Conservation (phyloP, 92 coral and sea anemone genomes). For the Montipora capitata region DNA sequence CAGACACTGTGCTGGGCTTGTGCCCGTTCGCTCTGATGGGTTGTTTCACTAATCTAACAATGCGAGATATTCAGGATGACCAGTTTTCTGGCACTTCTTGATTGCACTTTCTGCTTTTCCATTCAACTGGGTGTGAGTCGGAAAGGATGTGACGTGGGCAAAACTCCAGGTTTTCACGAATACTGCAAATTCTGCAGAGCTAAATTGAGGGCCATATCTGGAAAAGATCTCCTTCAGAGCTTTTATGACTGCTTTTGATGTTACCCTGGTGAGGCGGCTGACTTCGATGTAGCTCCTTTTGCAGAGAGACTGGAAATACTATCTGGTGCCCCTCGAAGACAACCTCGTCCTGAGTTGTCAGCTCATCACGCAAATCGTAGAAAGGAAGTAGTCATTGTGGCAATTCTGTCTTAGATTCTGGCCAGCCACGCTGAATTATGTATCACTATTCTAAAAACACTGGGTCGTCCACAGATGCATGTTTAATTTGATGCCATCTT, state of each 20-base stretch:
- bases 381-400: conserved; percentile 65
- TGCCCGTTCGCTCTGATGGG: conserved; percentile 45
- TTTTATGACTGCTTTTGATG: conserved; percentile 34
- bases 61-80: conserved; percentile 32
- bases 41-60: conserved; percentile 51
- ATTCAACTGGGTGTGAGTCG: conserved; percentile 36
- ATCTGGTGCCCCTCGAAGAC: conserved; percentile 48
- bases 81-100: not conserved
- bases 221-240: conserved; percentile 44
- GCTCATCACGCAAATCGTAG: conserved; percentile 29
- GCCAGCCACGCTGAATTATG: conserved; percentile 54
- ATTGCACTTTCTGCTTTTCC: conserved; percentile 57
- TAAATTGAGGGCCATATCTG: conserved; percentile 27
- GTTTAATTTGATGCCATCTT: conserved; percentile 64
- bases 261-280: conserved; percentile 13
- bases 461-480: not conserved
- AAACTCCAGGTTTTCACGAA: conserved; percentile 46
- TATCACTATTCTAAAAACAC: conserved; percentile 56
- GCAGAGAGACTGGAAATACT: conserved; percentile 52
- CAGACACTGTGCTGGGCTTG: conserved; percentile 51
- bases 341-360: conserved; percentile 34
- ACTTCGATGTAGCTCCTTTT: conserved; percentile 56
- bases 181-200: conserved; percentile 29
- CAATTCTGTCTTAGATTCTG: conserved; percentile 43
- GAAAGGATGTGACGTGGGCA: conserved; percentile 44